A percentile compares a stretch with the other conserved stretches of the same genome.
phyloP scores from a whole-genome alignment of 2,888 invertebrate species.

The Imbricaverruca yamaguchii region DNA sequence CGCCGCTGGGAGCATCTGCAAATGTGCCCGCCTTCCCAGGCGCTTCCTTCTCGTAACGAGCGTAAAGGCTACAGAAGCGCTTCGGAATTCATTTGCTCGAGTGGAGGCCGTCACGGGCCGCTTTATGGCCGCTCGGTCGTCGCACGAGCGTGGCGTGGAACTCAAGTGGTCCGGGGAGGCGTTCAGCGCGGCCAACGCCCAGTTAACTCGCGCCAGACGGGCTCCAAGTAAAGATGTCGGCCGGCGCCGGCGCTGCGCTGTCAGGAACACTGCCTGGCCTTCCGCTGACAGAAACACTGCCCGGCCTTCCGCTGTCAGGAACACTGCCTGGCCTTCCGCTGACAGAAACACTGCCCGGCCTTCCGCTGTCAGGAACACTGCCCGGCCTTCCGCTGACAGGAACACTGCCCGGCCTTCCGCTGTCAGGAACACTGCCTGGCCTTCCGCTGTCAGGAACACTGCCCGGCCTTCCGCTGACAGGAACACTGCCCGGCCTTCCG shows the following conservation, averaged over 20 bases:
- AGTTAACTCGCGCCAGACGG: not conserved
- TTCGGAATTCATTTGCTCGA: slow-evolving; percentile 13
- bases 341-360: too few species aligned
- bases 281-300: too few species aligned
- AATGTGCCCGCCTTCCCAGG: not conserved
- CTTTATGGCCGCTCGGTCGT: not conserved
- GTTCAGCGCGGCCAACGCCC: not conserved
- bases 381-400: too few species aligned
- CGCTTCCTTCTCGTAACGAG: not conserved
- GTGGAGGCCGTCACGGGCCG: not conserved
- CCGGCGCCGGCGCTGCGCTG: not conserved
- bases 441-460: too few species aligned
- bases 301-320: too few species aligned
- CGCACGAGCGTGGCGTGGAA: not conserved
- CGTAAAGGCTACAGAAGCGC: not conserved
- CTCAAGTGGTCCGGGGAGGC: not conserved
- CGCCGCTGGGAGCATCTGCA: not conserved
- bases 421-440: too few species aligned
- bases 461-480: too few species aligned
- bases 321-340: too few species aligned
- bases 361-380: too few species aligned
- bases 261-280: too few species aligned
- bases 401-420: too few species aligned
- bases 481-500: too few species aligned
- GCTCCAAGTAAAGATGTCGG: not conserved